Evolutionary conservation across 2,888 invertebrate genomes (phyloP), one percentile per base, ranked within the genome.

Genomic region (Parapristionchus giblindavisi): DNA sequence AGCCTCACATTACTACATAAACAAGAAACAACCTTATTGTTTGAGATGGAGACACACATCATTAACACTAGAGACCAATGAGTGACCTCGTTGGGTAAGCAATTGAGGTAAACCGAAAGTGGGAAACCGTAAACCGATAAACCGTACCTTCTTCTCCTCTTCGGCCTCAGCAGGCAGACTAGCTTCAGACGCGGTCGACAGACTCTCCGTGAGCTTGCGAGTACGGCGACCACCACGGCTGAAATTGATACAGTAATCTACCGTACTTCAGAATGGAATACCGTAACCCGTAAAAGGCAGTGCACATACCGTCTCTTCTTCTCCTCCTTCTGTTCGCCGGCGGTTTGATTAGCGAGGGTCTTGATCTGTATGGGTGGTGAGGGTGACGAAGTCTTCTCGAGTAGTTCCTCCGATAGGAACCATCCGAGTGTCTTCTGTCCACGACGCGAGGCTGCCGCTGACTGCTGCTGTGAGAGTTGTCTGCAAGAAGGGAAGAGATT

Each of bases 381-480:
- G 40, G 70, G 70, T 27, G 70, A 71, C 4, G 14, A 11, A 27
- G 70, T 56, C 70, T 71, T 71, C 70, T 71, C 70, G 29, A 71
- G 40, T 32, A 71, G 54, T 27, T 71, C 56, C 34, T 79, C 76
- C 51, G 76, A 76, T 76, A 83, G 77, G 60, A 83, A 83, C 83
- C 83, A 83, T 51, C 78, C 83, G 52, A 83, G 79, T 2, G 83
- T 81, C 71, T 83, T 83, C 40, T 77, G 56, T n/a, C 78, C 78
- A 34, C 81, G 75, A 21, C 70, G 34, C 17, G 66, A 17, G 0
- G 48, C 54, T 14, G 38, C 68, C n/a, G 68, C 52, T 3, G 40
- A 51, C 29, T 29, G 24, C 52, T 32, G n/a, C 27, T 21, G 27
- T 32, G 43, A 29, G 8, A 32, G 29, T 66, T 66, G 65, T 8